Conservation (phyloP, 1,140 invertebrate species). For the Sarcophaga peregrina region DNA sequence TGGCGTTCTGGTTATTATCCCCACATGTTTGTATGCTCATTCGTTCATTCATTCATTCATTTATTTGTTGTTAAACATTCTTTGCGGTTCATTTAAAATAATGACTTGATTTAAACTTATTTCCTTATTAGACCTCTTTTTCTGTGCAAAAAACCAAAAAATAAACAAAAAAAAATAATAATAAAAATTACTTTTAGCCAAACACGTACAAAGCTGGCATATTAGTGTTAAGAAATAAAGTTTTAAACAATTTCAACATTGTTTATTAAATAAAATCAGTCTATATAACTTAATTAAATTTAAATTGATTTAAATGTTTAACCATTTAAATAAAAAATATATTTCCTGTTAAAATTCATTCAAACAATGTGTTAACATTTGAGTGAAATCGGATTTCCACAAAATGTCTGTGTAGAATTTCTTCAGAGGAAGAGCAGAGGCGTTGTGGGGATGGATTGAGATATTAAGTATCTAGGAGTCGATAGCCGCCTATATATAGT, state of each 20-base stretch:
- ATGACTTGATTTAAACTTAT: slow-evolving; percentile 12
- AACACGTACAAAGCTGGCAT: neutral
- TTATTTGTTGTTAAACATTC: neutral
- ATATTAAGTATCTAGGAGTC: too few species aligned
- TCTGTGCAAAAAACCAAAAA: neutral
- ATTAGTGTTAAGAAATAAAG: neutral
- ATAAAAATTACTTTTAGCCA: neutral
- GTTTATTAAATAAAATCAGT: neutral
- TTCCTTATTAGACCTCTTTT: slow-evolving; percentile 4
- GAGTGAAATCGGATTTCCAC: too few species aligned
- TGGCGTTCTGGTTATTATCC: neutral
- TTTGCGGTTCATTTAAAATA: slow-evolving; percentile 16
- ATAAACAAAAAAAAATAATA: neutral
- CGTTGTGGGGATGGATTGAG: too few species aligned
- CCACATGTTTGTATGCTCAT: neutral
- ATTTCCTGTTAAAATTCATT: too few species aligned
- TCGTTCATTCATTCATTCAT: neutral
- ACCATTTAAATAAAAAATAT: too few species aligned
- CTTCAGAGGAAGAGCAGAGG: too few species aligned
- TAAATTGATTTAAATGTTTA: neutral
- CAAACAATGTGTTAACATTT: too few species aligned
- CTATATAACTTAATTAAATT: neutral
- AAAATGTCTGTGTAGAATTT: too few species aligned
- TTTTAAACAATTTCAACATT: neutral
- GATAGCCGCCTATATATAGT: too few species aligned